A percentile compares a stretch with the other conserved stretches of the same genome.
Evolutionary conservation across 1,140 invertebrate species (phyloP).

Genomic region (Drosophila tsacasi): DNA sequence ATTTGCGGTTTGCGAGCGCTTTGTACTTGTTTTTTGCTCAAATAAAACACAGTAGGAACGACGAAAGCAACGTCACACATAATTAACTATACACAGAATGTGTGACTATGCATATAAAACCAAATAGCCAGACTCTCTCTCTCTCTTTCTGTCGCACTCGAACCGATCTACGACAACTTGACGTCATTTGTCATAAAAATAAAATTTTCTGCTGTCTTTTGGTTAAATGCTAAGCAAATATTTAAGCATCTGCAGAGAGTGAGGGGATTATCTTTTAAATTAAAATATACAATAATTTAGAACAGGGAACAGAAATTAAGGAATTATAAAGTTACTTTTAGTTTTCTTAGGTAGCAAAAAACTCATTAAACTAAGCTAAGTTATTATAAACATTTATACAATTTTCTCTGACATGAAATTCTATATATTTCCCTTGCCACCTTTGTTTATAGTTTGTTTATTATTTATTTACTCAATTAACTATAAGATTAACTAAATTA

Average conservation of each 20-base stretch:
- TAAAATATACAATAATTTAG: not conserved
- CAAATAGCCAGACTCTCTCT: too few relatives aligned
- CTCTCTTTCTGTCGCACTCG: constrained; percentile 13
- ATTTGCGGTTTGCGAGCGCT: constrained; percentile 52
- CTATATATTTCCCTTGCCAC: not conserved
- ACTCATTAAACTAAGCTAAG: not conserved
- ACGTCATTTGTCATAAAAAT: constrained; percentile 68
- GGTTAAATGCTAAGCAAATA: constrained; percentile 40
- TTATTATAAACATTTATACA: not conserved
- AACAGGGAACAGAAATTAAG: not conserved
- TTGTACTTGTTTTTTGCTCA: constrained; percentile 37
- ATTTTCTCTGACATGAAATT: not conserved
- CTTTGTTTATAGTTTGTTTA: not conserved
- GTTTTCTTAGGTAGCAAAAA: too few relatives aligned
- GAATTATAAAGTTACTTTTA: too few relatives aligned
- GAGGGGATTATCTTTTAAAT: constrained; percentile 1
- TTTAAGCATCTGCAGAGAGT: constrained; percentile 11
- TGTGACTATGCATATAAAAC: constrained; percentile 30
- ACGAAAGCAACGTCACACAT: constrained; percentile 60
- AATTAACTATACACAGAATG: constrained; percentile 60
- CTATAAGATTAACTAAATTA: not conserved
- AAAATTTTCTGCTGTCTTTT: constrained; percentile 26
- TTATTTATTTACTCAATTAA: not conserved
- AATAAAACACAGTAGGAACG: constrained; percentile 38
- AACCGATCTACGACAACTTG: constrained; percentile 39